Conservation (phyloP, 2,888 invertebrate species). For the Callimorpha dominula region DNA sequence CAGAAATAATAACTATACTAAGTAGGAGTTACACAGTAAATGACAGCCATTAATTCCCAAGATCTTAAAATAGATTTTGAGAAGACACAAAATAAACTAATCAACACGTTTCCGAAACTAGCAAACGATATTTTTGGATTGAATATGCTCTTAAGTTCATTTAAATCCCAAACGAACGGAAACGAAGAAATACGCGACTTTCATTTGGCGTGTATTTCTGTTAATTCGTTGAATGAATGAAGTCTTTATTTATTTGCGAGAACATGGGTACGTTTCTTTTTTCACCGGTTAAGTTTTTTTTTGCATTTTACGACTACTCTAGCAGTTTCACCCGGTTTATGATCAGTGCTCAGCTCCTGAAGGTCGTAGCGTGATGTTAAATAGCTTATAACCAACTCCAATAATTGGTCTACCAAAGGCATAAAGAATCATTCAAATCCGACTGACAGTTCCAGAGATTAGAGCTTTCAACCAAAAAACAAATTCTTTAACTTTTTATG, state of each 20-base stretch:
- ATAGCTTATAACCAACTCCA: no score
- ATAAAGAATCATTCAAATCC: neutral
- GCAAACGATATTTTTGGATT: constrained; percentile 14
- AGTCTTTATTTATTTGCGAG: no score
- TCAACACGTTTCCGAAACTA: constrained; percentile 16
- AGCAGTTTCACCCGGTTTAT: neutral
- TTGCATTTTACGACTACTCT: neutral
- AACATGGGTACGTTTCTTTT: neutral
- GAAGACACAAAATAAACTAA: constrained; percentile 12
- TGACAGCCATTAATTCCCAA: neutral
- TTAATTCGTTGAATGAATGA: neutral
- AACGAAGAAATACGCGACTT: neutral
- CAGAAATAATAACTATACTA: neutral
- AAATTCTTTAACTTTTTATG: neutral
- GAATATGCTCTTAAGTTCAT: constrained; percentile 14
- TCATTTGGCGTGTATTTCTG: neutral
- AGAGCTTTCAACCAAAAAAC: neutral
- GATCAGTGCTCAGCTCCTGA: no score
- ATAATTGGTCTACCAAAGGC: neutral
- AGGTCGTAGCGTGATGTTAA: no score
- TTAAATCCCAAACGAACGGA: constrained; percentile 15
- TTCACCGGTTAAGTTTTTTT: neutral
- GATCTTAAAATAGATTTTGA: constrained; percentile 2
- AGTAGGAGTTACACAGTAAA: neutral
- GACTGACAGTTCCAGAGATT: neutral